phyloP scores from a whole-genome alignment of 2,888 invertebrate genomes.

The Psococerastis gibbosa region DNA sequence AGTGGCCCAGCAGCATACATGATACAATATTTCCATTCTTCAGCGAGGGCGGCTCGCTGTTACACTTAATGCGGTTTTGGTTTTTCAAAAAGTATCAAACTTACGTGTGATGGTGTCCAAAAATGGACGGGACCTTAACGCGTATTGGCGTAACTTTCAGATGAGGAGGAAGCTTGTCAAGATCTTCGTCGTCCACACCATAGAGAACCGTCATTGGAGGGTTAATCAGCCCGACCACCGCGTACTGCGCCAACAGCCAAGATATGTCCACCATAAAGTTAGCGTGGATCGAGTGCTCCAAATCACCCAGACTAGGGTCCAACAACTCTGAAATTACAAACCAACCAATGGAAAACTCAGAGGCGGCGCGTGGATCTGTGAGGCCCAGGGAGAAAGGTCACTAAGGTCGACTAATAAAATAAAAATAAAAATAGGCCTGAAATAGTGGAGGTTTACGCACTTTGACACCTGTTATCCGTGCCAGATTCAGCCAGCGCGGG shows the following conservation, averaged over 20 bases:
- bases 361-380: too few species aligned
- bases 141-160: slow-evolving; percentile 36
- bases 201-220: slow-evolving; percentile 48
- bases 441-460: too few species aligned
- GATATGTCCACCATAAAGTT: slow-evolving; percentile 85
- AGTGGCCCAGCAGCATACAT: too few species aligned
- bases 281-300: slow-evolving; percentile 62
- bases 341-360: too few species aligned
- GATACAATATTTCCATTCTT: too few species aligned
- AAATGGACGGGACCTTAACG: slow-evolving; percentile 55
- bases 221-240: slow-evolving; percentile 42
- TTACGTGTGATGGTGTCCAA: slow-evolving; percentile 76
- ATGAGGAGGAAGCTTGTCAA: slow-evolving; percentile 35
- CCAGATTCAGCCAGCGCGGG: too few species aligned
- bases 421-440: too few species aligned
- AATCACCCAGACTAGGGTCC: slow-evolving; percentile 52
- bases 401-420: too few species aligned
- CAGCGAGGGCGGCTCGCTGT: too few species aligned
- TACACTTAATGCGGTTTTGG: not conserved
- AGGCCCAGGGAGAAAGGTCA: too few species aligned
- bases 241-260: slow-evolving; percentile 76
- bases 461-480: too few species aligned
- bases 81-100: slow-evolving; percentile 21
- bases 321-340: slow-evolving; percentile 59
- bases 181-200: slow-evolving; percentile 47